Percentiles rank a stretch among this genome's conserved stretches.
Evolutionary conservation across 2,113 vertebrate species (phyloP).

Genomic region (Pseudopodoces humilis): DNA sequence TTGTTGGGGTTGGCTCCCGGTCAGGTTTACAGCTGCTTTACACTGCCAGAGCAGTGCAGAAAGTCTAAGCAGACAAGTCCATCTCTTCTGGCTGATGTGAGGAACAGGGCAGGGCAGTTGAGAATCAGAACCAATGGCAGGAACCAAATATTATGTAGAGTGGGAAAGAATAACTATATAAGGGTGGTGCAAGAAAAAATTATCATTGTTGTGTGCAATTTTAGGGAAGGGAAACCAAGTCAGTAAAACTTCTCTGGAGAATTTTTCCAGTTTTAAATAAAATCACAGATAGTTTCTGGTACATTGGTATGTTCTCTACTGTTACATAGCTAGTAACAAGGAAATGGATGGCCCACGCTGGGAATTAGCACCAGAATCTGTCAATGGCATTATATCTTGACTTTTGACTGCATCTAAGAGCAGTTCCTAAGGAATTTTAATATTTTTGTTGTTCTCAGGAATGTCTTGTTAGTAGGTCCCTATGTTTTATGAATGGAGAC

Average conservation of each 20-base stretch:
- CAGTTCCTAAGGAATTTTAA: neutral
- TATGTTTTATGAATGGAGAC: slow-evolving; percentile 28
- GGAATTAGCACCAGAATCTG: neutral
- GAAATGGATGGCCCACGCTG: rapidly evolving
- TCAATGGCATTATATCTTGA: neutral
- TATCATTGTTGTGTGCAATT: neutral
- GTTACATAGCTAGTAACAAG: neutral
- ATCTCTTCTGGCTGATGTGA: neutral
- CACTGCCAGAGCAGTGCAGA: neutral
- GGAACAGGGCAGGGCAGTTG: neutral
- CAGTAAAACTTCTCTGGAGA: neutral
- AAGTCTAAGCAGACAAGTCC: neutral
- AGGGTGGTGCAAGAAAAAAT: neutral
- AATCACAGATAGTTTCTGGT: neutral
- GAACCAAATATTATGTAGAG: neutral
- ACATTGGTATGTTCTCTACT: neutral
- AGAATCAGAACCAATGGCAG: neutral
- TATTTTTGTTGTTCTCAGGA: neutral
- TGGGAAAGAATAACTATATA: neutral
- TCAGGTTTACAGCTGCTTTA: neutral
- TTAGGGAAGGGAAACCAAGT: neutral
- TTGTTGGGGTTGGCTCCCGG: neutral
- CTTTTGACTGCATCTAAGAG: neutral
- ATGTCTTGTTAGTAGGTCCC: neutral
- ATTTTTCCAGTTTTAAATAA: neutral